Conservation (phyloP, 2,888 invertebrate species). For the Uropetala carovei region DNA sequence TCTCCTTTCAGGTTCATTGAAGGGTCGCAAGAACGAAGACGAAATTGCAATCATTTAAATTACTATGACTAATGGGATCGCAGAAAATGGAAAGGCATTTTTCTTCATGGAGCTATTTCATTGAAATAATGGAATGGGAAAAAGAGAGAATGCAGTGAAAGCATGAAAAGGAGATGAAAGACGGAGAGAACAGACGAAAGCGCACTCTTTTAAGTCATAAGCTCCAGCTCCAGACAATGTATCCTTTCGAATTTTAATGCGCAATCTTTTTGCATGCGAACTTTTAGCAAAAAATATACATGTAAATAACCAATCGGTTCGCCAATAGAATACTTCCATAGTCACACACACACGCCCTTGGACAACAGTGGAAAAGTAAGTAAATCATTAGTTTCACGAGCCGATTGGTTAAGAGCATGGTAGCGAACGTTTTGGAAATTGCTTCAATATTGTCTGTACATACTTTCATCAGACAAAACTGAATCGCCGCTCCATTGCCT, state of each 20-base stretch:
- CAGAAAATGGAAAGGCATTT: background rate
- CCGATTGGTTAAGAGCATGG: too few species aligned
- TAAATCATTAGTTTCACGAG: too few species aligned
- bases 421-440: too few species aligned
- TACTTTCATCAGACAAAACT: too few species aligned
- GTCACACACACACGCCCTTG: too few species aligned
- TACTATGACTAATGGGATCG: background rate
- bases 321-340: background rate
- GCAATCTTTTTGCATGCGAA: too few species aligned
- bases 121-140: background rate
- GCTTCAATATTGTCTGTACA: too few species aligned
- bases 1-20: background rate
- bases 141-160: background rate
- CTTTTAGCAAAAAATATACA: too few species aligned
- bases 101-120: background rate
- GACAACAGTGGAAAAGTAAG: too few species aligned
- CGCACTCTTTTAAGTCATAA: too few species aligned
- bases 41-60: background rate
- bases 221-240: background rate
- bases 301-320: background rate
- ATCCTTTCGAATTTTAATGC: background rate
- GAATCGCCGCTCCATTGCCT: too few species aligned
- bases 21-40: background rate
- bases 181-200: too few species aligned
- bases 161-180: background rate